Evolutionary conservation across 2,888 invertebrate species (phyloP), one percentile per base, ranked within the genome.

Genomic region (Unio pictorum): DNA sequence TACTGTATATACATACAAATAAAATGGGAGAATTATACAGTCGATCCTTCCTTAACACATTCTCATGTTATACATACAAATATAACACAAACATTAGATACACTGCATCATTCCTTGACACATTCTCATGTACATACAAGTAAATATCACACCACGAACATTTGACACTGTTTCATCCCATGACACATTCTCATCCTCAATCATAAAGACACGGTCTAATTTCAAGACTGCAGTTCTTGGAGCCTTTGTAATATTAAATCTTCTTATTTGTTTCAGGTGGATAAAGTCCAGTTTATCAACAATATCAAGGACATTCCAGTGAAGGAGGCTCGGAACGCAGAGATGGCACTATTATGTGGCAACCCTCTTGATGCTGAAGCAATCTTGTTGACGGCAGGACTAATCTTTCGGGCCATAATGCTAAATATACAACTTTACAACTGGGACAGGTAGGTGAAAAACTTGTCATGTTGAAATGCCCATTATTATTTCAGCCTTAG

Each of bases 341-440:
- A 93, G 86, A 92, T 93, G 90, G 92, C 93, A 23, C 88, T 94
- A 55, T 88, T 95, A 20, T 93, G 93, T 69, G 94, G 94, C 3
- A 93, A 93, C 85, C 88, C 92, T 0, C 91, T 92, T 73, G 94
- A 94, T 76, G 94, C 95, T 0, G 95, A 95, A 90, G 92, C 93
- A 7, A 92, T 94, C 76, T 90, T 95, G 20, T 90, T 95, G 57
- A 88, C 87, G 74, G 93, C 93, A 80, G 93, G 93, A 61, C 91
- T 93, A 78, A 91, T 93, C 45, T 93, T 93, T 85, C 92, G 94
- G 84, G 94, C 95, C 5, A 93, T 95, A 82, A 93, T 93, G 90
- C 91, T 93, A 57, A 94, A 95, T 88, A 90, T 95, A 23, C 92
- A 93, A 80, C 91, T 94, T 76, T 94, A 94, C 86, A 93, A 94